Percentiles rank a stretch among this genome's conserved stretches.
Conservation (phyloP, 1,140 invertebrate genomes). For the Dendroctonus ponderosae region DNA sequence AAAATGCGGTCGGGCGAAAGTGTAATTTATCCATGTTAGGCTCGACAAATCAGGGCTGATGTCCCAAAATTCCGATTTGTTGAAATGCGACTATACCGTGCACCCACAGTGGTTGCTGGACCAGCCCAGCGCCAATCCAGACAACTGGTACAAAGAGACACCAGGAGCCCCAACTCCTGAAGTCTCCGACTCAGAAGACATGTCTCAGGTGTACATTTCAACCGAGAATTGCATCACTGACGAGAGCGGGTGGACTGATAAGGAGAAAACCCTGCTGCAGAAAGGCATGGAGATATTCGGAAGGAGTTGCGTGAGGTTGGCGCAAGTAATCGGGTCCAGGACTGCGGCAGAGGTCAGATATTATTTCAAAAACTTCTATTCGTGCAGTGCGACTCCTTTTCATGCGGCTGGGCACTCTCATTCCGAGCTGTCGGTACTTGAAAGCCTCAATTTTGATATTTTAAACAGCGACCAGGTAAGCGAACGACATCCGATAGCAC, state of each 20-base stretch:
- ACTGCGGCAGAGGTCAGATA: slow-evolving; percentile 61
- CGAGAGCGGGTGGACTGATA: slow-evolving; percentile 54
- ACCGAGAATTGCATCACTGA: slow-evolving; percentile 48
- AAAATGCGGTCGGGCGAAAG: neutral
- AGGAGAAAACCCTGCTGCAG: slow-evolving; percentile 59
- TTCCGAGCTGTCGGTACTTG: neutral
- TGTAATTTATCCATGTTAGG: slow-evolving; percentile 22
- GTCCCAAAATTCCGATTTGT: slow-evolving; percentile 55
- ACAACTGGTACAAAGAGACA: slow-evolving; percentile 45
- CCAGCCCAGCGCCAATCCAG: slow-evolving; percentile 54
- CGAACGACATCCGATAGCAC: slow-evolving; percentile 2
- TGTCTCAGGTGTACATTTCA: slow-evolving; percentile 30
- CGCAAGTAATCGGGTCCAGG: slow-evolving; percentile 64
- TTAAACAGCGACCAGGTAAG: slow-evolving; percentile 42
- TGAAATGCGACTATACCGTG: slow-evolving; percentile 62
- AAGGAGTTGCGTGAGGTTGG: slow-evolving; percentile 60
- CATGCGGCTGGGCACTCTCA: too few species aligned
- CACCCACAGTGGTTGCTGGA: slow-evolving; percentile 68
- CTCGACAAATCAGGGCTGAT: slow-evolving; percentile 53
- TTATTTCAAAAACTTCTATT: slow-evolving; percentile 52
- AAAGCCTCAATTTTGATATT: slow-evolving; percentile 28
- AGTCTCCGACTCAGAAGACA: slow-evolving; percentile 24
- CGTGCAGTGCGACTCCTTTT: neutral
- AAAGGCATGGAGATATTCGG: slow-evolving; percentile 66
- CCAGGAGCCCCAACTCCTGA: slow-evolving; percentile 19